Conservation (phyloP, 2,113 vertebrate genomes). For the Gnathonemus echidnorhynchus region DNA sequence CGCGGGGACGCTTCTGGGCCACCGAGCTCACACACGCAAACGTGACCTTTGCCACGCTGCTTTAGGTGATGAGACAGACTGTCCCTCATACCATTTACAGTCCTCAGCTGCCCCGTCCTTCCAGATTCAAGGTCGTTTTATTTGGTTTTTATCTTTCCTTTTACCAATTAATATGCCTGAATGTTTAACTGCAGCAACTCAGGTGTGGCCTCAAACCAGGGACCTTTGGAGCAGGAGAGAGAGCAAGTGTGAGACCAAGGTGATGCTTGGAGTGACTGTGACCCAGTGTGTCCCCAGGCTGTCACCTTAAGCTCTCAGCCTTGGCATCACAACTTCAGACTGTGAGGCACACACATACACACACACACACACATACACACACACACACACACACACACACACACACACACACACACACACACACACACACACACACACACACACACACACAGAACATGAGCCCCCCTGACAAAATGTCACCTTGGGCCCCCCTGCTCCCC, state of each 20-base stretch:
- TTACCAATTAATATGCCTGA: not conserved
- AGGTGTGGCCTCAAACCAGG: not conserved
- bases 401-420: not conserved
- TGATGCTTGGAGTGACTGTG: not conserved
- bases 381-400: not conserved
- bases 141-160: not conserved
- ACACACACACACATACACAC: not conserved
- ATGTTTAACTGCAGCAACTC: not conserved
- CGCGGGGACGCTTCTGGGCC: not conserved
- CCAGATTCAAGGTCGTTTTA: not conserved
- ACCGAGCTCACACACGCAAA: not conserved
- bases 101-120: not conserved
- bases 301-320: not conserved
- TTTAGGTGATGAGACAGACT: not conserved
- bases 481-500: not conserved
- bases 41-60: not conserved
- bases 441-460: not conserved
- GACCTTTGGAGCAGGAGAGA: not conserved
- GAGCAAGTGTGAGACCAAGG: not conserved
- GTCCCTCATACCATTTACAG: not conserved
- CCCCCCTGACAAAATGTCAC: not conserved
- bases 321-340: not conserved
- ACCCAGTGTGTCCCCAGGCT: not conserved
- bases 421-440: conserved; percentile 2
- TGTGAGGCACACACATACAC: not conserved